Evolutionary conservation across 2,888 invertebrate species (phyloP).

Genomic region (Auanema freiburgensis): DNA sequence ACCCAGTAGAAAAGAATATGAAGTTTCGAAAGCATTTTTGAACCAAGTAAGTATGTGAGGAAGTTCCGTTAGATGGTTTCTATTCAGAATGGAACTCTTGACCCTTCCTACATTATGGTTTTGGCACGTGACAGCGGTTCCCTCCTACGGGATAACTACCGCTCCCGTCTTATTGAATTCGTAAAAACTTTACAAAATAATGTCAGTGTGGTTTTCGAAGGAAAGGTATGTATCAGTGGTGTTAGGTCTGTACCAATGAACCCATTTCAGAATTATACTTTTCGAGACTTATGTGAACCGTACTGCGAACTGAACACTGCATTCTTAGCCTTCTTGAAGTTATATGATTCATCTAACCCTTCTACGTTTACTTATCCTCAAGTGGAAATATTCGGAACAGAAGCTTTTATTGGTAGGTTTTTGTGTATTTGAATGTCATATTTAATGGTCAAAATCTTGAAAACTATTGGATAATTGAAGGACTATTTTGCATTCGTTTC

Average conservation of each 20-base stretch:
- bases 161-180: slow-evolving; percentile 44
- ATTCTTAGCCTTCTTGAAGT: slow-evolving; percentile 57
- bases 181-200: slow-evolving; percentile 53
- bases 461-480: not conserved
- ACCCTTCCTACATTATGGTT: slow-evolving; percentile 60
- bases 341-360: slow-evolving; percentile 52
- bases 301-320: slow-evolving; percentile 61
- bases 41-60: slow-evolving; percentile 41
- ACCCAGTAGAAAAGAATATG: slow-evolving; percentile 51
- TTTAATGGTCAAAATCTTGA: not conserved
- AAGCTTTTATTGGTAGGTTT: slow-evolving; percentile 53
- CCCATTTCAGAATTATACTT: slow-evolving; percentile 12
- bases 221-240: slow-evolving; percentile 8
- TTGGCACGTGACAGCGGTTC: slow-evolving; percentile 51
- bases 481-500: not conserved
- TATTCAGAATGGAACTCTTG: slow-evolving; percentile 55
- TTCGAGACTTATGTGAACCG: slow-evolving; percentile 55
- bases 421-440: not conserved
- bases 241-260: not conserved
- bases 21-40: slow-evolving; percentile 52
- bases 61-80: not conserved
- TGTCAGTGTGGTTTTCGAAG: slow-evolving; percentile 34
- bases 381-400: slow-evolving; percentile 56
- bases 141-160: slow-evolving; percentile 46
- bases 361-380: slow-evolving; percentile 53